Evolutionary conservation across 2,113 vertebrate species (phyloP).

Genomic region (Antennarius striatus): DNA sequence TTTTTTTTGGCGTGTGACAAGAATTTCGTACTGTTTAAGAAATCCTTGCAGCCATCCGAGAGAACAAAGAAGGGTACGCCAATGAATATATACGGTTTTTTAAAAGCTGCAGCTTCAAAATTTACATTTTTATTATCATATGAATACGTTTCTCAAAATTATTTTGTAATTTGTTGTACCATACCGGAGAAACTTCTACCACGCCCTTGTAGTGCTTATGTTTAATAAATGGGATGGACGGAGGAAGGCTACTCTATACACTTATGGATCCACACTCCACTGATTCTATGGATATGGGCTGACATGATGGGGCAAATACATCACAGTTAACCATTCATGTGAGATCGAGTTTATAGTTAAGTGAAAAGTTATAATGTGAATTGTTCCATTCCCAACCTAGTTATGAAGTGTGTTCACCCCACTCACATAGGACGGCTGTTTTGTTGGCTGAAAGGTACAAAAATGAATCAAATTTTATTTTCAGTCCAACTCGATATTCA

Average conservation of each 20-base stretch:
- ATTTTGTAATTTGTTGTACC: too few species aligned
- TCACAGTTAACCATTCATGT: conserved; percentile 54
- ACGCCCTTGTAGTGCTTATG: not conserved
- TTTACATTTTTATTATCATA: too few species aligned
- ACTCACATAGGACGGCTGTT: too few species aligned
- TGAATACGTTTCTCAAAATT: too few species aligned
- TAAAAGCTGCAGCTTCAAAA: not conserved
- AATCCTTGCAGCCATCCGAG: not conserved
- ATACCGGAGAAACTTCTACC: too few species aligned
- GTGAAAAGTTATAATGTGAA: too few species aligned
- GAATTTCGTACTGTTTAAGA: not conserved
- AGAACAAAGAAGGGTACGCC: not conserved
- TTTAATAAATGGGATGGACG: conserved; percentile 22
- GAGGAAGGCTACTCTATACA: conserved; percentile 22
- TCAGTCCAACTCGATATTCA: too few species aligned
- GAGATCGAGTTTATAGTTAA: not conserved
- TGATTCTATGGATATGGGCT: conserved; percentile 32
- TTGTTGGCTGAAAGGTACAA: too few species aligned
- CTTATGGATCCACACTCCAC: conserved; percentile 32
- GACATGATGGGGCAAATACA: conserved; percentile 41
- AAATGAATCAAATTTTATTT: too few species aligned
- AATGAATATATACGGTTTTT: not conserved
- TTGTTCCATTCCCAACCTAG: too few species aligned
- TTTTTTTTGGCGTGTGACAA: not conserved
- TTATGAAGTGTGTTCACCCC: too few species aligned